phyloP scores from a whole-genome alignment of 2,113 vertebrate species.

The Sinocyclocheilus anshuiensis region DNA sequence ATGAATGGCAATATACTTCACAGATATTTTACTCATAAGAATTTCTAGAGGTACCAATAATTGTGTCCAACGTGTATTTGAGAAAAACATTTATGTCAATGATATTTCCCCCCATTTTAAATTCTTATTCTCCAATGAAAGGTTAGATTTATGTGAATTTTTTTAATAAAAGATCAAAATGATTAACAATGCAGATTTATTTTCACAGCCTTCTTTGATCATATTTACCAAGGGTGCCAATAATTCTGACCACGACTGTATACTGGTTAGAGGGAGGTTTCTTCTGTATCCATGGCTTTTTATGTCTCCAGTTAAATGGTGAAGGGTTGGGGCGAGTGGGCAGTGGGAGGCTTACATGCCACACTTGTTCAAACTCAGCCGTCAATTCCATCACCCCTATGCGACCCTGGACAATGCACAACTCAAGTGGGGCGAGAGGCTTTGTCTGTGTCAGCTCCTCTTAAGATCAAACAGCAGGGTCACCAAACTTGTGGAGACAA shows the following conservation, averaged over 20 bases:
- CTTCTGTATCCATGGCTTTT: not conserved
- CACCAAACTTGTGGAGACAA: not conserved
- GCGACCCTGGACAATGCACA: constrained; percentile 11
- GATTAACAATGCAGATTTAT: too few species aligned
- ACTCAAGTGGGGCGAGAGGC: constrained; percentile 23
- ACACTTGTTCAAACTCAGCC: constrained; percentile 28
- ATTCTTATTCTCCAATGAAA: too few species aligned
- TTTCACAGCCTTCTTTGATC: too few species aligned
- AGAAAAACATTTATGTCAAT: too few species aligned
- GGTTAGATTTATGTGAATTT: too few species aligned
- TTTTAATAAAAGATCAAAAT: too few species aligned
- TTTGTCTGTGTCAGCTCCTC: constrained; percentile 5
- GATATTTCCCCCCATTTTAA: too few species aligned
- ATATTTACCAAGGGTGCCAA: too few species aligned
- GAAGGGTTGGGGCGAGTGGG: not conserved
- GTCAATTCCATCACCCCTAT: constrained; percentile 7
- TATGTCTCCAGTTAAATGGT: not conserved
- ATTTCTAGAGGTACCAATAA: too few species aligned
- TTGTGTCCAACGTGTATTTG: too few species aligned
- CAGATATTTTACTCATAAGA: too few species aligned
- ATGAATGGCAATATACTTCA: too few species aligned
- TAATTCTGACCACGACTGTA: not conserved
- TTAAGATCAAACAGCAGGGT: not conserved
- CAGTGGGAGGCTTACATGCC: constrained; percentile 8
- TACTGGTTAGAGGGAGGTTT: not conserved